These are phyloP conservation scores for Loxodonta africana DNA, from an alignment of 2,113 vertebrate species.

Conservation along the genomic window DNA sequence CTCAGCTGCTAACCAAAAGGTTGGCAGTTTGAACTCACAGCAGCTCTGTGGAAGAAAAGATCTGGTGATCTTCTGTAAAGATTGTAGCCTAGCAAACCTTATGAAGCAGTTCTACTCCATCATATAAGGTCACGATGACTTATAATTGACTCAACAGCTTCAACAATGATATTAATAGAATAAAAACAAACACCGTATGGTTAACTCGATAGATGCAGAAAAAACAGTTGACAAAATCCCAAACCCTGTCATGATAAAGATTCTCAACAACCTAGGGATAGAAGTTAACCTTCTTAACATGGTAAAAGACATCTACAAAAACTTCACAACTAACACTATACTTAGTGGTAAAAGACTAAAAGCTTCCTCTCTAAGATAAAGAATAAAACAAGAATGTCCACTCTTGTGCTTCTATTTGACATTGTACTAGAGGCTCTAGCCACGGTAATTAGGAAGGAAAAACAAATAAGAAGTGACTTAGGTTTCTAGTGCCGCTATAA, in stretches of 20 bases:
- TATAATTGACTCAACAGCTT: too few species aligned
- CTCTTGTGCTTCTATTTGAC: background rate
- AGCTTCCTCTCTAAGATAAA: background rate
- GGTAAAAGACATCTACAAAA: background rate
- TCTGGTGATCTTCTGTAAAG: too few species aligned
- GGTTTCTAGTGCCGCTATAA: background rate
- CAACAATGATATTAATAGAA: too few species aligned
- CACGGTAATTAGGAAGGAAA: background rate
- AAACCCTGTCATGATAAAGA: background rate
- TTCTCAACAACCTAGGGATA: background rate
- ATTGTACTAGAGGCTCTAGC: background rate
- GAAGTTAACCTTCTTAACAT: background rate
- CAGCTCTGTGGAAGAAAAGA: too few species aligned
- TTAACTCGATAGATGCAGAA: background rate
- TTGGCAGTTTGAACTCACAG: too few species aligned
- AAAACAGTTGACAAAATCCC: background rate
- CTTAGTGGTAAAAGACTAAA: background rate
- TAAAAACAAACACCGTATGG: too few species aligned
- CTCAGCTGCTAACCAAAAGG: too few species aligned
- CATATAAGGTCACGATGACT: too few species aligned
- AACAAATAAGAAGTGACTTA: too few species aligned
- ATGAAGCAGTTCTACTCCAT: too few species aligned
- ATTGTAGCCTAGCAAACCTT: too few species aligned
- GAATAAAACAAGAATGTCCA: background rate
- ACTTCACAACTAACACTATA: background rate